Percentiles rank a stretch among this genome's conserved stretches.
Conservation (phyloP, 2,888 invertebrate species). For the Luffia ferchaultella region DNA sequence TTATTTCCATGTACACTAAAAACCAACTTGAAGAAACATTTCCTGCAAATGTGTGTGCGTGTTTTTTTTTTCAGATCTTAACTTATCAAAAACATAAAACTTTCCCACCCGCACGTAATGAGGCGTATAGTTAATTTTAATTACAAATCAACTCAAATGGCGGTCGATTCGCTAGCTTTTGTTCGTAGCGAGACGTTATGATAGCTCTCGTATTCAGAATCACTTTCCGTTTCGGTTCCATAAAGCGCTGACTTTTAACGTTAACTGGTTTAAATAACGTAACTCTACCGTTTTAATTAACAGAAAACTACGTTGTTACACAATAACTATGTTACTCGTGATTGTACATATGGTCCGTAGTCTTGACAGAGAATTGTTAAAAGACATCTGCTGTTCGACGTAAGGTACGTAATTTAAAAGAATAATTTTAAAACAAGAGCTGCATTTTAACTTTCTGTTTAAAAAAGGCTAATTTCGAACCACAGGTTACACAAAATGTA, state of each 20-base stretch:
- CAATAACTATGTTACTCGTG: not conserved
- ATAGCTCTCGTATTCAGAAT: conserved; percentile 30
- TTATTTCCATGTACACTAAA: no score
- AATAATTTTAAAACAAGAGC: no score
- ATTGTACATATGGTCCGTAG: not conserved
- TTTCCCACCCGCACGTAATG: not conserved
- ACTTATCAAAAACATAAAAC: no score
- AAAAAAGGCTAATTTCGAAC: no score
- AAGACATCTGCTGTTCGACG: not conserved
- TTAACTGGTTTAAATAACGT: no score
- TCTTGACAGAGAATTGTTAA: not conserved
- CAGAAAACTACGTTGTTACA: not conserved
- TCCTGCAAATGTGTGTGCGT: no score
- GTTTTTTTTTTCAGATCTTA: no score
- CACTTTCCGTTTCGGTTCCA: conserved; percentile 41
- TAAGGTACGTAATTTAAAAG: not conserved
- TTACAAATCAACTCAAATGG: not conserved
- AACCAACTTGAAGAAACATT: no score
- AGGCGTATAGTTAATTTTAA: not conserved
- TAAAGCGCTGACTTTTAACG: conserved; percentile 5
- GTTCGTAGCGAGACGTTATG: conserved; percentile 9
- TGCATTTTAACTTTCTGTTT: no score
- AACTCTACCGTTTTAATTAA: not conserved
- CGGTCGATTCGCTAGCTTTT: not conserved
- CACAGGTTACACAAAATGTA: no score